Evolutionary conservation across 2,797 vertebrate genomes (phyloP).

Genomic region (Heliangelus exortis): DNA sequence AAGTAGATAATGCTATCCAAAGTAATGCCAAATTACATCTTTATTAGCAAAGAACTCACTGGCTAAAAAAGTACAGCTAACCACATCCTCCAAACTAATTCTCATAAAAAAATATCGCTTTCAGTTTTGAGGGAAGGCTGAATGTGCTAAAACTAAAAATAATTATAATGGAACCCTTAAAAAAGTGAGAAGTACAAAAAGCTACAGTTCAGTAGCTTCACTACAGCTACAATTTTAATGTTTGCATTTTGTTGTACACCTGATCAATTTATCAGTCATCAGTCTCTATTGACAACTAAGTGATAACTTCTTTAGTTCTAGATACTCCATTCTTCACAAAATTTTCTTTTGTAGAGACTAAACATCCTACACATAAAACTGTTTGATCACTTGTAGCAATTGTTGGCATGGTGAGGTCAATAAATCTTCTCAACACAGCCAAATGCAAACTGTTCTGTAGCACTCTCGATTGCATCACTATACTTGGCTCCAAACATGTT

Average conservation of each 20-base stretch:
- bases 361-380: neutral
- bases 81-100: neutral
- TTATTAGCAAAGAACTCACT: neutral
- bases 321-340: neutral
- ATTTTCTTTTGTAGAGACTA: neutral
- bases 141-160: neutral
- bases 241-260: neutral
- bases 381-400: neutral
- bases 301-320: fast-evolving
- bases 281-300: neutral
- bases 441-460: neutral
- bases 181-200: neutral
- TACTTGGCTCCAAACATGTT: neutral
- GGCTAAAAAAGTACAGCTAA: neutral
- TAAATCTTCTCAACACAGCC: neutral
- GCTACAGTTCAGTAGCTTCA: neutral
- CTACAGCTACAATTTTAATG: neutral
- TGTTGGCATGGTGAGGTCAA: neutral
- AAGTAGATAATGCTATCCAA: neutral
- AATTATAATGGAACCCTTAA: neutral
- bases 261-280: neutral
- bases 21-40: neutral
- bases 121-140: neutral
- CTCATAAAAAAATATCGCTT: neutral
- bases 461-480: neutral